Percentiles rank a stretch among this genome's conserved stretches.
phyloP scores from a whole-genome alignment of 2,888 invertebrate species.

The Torymus tubicola region DNA sequence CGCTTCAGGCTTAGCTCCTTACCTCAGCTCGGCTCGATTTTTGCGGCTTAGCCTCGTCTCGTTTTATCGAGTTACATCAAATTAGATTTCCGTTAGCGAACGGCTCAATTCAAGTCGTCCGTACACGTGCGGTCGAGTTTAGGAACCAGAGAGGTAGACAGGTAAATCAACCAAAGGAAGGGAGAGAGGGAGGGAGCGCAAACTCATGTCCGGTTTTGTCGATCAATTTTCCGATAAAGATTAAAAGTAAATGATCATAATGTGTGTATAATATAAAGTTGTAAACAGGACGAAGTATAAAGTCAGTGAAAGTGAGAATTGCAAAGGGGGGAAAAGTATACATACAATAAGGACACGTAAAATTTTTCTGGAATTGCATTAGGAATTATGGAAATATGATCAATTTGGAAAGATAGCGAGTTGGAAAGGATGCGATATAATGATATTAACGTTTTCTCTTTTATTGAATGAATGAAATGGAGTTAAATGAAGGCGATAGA shows the following conservation, averaged over 20 bases:
- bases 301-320: neutral
- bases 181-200: too few species aligned
- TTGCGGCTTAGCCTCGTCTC: conserved; percentile 53
- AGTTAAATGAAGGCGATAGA: neutral
- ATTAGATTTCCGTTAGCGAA: conserved; percentile 49
- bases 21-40: conserved; percentile 39
- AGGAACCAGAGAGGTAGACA: too few species aligned
- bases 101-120: conserved; percentile 39
- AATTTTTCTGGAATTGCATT: too few species aligned
- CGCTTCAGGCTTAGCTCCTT: conserved; percentile 31
- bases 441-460: conserved; percentile 4
- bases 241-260: neutral
- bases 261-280: too few species aligned
- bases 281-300: too few species aligned
- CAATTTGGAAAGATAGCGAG: conserved; percentile 18
- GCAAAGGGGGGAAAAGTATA: neutral
- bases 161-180: neutral
- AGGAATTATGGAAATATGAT: conserved; percentile 38
- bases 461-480: neutral
- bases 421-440: too few species aligned
- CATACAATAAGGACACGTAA: too few species aligned
- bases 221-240: conserved; percentile 11
- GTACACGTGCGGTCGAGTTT: conserved; percentile 12
- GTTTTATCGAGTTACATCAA: conserved; percentile 54
- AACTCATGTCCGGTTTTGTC: neutral